A percentile compares a stretch with the other conserved stretches of the same genome.
These are phyloP conservation scores for Leptopilina boulardi DNA, from an alignment of 1,140 invertebrate species.

Conservation along the genomic window DNA sequence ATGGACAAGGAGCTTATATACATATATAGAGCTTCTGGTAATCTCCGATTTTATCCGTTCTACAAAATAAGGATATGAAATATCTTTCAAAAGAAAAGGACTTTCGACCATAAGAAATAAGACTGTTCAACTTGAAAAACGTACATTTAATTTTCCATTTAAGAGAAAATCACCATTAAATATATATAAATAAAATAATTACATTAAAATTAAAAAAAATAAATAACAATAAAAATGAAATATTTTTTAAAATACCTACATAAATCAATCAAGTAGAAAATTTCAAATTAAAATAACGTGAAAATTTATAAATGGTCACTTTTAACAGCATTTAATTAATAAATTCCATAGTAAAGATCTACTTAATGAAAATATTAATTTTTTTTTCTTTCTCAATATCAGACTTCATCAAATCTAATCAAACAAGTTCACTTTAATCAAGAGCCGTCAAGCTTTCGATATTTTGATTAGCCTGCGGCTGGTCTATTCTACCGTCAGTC, in stretches of 20 bases:
- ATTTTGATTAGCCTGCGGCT: slow-evolving; percentile 29
- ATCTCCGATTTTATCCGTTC: slow-evolving; percentile 17
- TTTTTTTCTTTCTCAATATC: neutral
- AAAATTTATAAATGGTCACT: neutral
- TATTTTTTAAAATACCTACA: too few species aligned
- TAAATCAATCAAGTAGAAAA: too few species aligned
- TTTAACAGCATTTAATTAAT: neutral
- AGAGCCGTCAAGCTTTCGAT: neutral
- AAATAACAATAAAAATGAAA: too few species aligned
- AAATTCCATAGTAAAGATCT: neutral
- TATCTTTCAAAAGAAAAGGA: neutral
- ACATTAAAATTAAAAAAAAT: too few species aligned
- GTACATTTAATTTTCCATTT: neutral
- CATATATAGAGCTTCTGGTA: neutral
- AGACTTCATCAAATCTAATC: neutral
- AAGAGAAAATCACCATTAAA: neutral
- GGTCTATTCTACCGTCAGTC: slow-evolving; percentile 36
- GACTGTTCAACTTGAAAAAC: neutral
- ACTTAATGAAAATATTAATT: neutral
- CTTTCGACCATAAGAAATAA: neutral
- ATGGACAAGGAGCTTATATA: slow-evolving; percentile 14
- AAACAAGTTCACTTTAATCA: slow-evolving; percentile 13
- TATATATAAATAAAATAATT: neutral
- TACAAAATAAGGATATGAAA: slow-evolving; percentile 5
- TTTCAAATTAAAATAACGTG: too few species aligned